Percentiles rank a stretch among this genome's conserved stretches.
phyloP scores from a whole-genome alignment of 2,888 invertebrate genomes.

The Cryptocheilus praepositus region DNA sequence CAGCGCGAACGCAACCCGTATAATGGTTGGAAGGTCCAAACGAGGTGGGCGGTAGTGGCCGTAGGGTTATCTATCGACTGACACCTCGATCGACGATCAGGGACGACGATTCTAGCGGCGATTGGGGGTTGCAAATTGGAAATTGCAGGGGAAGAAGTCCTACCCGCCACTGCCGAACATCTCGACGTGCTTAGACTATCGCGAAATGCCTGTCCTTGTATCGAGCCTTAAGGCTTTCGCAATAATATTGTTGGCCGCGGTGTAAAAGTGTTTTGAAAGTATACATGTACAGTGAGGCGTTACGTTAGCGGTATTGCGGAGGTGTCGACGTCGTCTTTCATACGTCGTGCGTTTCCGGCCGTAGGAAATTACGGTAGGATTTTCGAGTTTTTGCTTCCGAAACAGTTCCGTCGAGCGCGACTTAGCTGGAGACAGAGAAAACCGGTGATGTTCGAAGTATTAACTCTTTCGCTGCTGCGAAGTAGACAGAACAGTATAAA shows the following conservation, averaged over 20 bases:
- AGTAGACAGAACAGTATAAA: no score
- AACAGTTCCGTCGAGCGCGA: neutral
- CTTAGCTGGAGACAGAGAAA: neutral
- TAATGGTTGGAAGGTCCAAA: conserved; percentile 58
- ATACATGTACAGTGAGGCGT: conserved; percentile 41
- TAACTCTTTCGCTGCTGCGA: no score
- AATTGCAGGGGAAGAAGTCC: neutral
- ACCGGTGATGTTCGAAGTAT: neutral
- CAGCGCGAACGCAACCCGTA: conserved; percentile 41
- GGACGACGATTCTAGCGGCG: neutral
- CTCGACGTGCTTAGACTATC: conserved; percentile 47
- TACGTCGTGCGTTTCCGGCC: conserved; percentile 35
- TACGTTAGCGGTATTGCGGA: conserved; percentile 24
- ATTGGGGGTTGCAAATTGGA: neutral
- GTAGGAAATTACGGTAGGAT: neutral
- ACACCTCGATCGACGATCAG: conserved; percentile 8
- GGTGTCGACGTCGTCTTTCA: conserved; percentile 37
- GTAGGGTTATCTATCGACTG: neutral
- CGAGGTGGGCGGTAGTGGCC: conserved; percentile 37
- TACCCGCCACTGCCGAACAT: conserved; percentile 29
- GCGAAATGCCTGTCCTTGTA: conserved; percentile 54
- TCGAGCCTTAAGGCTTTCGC: conserved; percentile 54
- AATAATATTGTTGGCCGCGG: conserved; percentile 55
- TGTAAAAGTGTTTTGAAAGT: conserved; percentile 56
- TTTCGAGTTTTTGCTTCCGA: neutral